Conservation (phyloP, 2,113 vertebrate species). For the Laterallus jamaicensis region DNA sequence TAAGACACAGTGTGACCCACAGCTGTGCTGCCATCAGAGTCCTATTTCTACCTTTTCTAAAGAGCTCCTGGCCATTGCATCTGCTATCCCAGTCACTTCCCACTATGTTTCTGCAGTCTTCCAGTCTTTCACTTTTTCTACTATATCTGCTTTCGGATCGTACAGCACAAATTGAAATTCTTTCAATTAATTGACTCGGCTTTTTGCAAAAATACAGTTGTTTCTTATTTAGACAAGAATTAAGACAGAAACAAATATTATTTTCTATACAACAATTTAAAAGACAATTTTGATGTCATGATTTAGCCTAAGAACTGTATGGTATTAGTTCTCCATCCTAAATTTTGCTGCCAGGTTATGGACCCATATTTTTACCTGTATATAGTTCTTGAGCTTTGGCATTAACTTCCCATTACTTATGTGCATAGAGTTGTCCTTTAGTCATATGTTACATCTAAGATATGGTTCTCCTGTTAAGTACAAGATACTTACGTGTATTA, state of each 20-base stretch:
- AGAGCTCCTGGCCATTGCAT: background rate
- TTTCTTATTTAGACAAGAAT: background rate
- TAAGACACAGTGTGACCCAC: background rate
- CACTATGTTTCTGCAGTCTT: background rate
- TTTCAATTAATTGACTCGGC: background rate
- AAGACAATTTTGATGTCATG: background rate
- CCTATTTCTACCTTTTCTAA: background rate
- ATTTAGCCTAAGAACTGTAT: background rate
- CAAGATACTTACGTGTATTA: slow-evolving; percentile 79
- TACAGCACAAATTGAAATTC: background rate
- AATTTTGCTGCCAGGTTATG: background rate
- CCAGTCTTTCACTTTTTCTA: background rate
- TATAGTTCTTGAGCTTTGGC: background rate
- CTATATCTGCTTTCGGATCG: background rate
- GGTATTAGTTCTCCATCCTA: background rate
- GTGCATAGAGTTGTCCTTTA: background rate
- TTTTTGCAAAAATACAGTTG: background rate
- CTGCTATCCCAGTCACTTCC: background rate
- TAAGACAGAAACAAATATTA: background rate
- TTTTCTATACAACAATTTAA: background rate
- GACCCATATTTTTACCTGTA: background rate
- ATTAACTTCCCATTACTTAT: background rate
- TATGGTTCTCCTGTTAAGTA: background rate
- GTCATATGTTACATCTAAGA: background rate
- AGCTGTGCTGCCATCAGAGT: background rate